Conservation (phyloP, 2,797 vertebrate species). For the Gymnoscopelus microlampas region DNA sequence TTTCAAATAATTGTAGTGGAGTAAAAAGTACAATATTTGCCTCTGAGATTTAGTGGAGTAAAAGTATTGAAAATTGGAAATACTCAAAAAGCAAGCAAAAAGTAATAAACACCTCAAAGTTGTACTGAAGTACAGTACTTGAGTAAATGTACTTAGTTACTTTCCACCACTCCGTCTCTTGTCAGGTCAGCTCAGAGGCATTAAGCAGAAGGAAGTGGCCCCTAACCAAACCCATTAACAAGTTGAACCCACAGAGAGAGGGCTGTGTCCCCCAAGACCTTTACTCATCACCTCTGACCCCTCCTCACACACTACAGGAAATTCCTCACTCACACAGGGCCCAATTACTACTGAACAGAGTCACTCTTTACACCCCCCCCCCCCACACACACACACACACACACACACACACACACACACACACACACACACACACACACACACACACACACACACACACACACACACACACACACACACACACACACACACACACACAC, state of each 20-base stretch:
- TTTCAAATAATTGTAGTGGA: no score
- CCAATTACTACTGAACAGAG: conserved; percentile 48
- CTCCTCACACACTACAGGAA: conserved; percentile 69
- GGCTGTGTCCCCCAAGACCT: conserved; percentile 62
- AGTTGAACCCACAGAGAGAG: conserved; percentile 62
- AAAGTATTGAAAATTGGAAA: no score
- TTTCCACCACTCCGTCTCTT: conserved; percentile 2
- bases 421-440: no score
- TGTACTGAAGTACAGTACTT: no score
- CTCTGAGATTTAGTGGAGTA: no score
- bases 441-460: background rate
- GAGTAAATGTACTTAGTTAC: no score
- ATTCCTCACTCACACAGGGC: conserved; percentile 54
- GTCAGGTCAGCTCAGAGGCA: conserved; percentile 36
- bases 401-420: background rate
- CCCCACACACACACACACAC: conserved; percentile 9
- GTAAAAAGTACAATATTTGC: no score
- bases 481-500: no score
- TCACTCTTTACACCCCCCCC: conserved; percentile 36
- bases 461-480: conserved; percentile 6
- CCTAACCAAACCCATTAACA: conserved; percentile 41
- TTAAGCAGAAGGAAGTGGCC: conserved; percentile 60
- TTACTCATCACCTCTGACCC: conserved; percentile 57
- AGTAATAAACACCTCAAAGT: no score
- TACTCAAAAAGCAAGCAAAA: no score